Evolutionary conservation across 2,113 vertebrate genomes (phyloP).

Genomic region (Sebastes fasciatus): DNA sequence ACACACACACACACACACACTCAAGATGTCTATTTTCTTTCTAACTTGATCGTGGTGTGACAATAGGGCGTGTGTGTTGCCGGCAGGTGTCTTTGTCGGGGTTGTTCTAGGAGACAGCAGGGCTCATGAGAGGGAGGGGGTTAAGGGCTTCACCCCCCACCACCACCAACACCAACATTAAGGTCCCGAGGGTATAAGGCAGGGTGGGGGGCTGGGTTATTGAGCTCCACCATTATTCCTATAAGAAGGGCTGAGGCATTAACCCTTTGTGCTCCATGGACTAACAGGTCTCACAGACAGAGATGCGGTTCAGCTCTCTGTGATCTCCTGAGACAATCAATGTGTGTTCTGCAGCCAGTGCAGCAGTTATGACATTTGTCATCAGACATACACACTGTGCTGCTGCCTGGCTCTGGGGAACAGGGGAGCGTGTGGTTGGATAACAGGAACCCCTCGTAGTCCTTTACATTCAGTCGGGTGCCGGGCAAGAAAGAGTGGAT

Average conservation of each 20-base stretch:
- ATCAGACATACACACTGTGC: conserved; percentile 5
- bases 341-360: neutral
- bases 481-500: neutral
- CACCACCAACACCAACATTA: conserved; percentile 19
- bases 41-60: conserved; percentile 21
- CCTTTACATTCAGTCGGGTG: neutral
- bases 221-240: conserved; percentile 63
- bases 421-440: neutral
- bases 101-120: conserved; percentile 48
- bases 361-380: neutral
- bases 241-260: conserved; percentile 47
- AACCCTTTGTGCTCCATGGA: conserved; percentile 65
- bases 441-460: neutral
- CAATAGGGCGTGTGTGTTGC: conserved; percentile 48
- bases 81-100: conserved; percentile 37
- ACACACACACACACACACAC: neutral
- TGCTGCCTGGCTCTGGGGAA: neutral
- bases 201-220: conserved; percentile 19
- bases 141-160: conserved; percentile 19
- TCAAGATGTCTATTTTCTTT: conserved; percentile 14
- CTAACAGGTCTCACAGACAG: conserved; percentile 31
- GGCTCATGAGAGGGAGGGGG: conserved; percentile 21
- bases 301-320: conserved; percentile 39
- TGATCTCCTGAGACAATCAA: conserved; percentile 7
- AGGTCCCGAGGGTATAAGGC: conserved; percentile 40